phyloP scores from a whole-genome alignment of 2,797 vertebrate genomes.

The Anolis apletophallus region DNA sequence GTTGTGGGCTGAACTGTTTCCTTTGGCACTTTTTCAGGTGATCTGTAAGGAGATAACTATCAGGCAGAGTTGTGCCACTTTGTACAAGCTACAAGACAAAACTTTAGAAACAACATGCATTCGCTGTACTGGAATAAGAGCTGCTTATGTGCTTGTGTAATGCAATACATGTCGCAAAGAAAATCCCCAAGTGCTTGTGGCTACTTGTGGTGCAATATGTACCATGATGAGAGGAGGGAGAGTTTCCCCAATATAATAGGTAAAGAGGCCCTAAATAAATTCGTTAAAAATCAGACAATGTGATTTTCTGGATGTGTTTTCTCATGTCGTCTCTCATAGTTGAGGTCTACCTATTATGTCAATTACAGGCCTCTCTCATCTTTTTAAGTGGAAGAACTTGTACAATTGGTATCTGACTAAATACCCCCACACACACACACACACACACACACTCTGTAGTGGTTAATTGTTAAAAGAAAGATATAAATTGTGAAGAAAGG shows the following conservation, averaged over 20 bases:
- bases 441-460: too few relatives aligned
- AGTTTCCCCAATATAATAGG: not conserved
- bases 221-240: not conserved
- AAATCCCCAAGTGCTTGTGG: not conserved
- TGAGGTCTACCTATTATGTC: too few relatives aligned
- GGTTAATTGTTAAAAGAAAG: not conserved
- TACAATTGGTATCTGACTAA: too few relatives aligned
- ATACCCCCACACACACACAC: too few relatives aligned
- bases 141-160: not conserved
- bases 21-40: not conserved
- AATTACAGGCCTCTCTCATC: too few relatives aligned
- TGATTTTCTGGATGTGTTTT: too few relatives aligned
- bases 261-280: not conserved
- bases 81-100: not conserved
- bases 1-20: not conserved
- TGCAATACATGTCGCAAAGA: not conserved
- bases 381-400: too few relatives aligned
- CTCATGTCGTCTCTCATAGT: too few relatives aligned
- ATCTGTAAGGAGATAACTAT: not conserved
- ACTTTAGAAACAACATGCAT: not conserved
- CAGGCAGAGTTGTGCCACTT: not conserved
- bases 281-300: too few relatives aligned
- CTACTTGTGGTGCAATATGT: not conserved
- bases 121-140: not conserved
- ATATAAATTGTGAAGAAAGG: not conserved